A percentile compares a stretch with the other conserved stretches of the same genome.
Evolutionary conservation across 2,113 vertebrate genomes (phyloP).

Genomic region (Hydropotes inermis): DNA sequence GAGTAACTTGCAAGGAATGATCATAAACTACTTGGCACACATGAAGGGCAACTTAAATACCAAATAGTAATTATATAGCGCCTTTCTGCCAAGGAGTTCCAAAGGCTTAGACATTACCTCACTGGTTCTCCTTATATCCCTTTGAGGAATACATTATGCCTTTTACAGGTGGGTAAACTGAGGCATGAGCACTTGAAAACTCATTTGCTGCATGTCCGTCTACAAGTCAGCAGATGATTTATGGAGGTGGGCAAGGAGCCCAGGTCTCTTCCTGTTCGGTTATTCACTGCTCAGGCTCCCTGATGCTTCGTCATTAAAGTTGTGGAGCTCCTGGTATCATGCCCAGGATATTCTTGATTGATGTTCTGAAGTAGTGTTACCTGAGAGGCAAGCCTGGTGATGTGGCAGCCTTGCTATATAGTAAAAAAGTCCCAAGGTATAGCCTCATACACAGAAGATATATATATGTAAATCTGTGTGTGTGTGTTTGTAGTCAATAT

Average conservation of each 20-base stretch:
- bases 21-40: constrained; percentile 68
- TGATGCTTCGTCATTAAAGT: neutral
- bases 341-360: neutral
- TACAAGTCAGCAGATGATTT: constrained; percentile 36
- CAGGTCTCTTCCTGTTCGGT: neutral
- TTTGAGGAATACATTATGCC: constrained; percentile 32
- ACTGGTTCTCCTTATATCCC: constrained; percentile 43
- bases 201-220: neutral
- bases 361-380: neutral
- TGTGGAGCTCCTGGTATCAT: neutral
- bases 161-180: constrained; percentile 64
- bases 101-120: constrained; percentile 71
- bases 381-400: neutral
- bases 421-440: neutral
- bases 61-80: constrained; percentile 74
- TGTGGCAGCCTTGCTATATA: neutral
- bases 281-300: neutral
- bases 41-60: constrained; percentile 62
- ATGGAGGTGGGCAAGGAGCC: constrained; percentile 9
- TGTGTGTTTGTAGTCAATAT: neutral
- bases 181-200: constrained; percentile 44
- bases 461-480: neutral
- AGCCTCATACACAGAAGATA: neutral
- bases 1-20: constrained; percentile 63
- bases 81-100: constrained; percentile 70